These are phyloP conservation scores for Anas platyrhynchos DNA, from an alignment of 2,113 vertebrate genomes.

Conservation along the genomic window DNA sequence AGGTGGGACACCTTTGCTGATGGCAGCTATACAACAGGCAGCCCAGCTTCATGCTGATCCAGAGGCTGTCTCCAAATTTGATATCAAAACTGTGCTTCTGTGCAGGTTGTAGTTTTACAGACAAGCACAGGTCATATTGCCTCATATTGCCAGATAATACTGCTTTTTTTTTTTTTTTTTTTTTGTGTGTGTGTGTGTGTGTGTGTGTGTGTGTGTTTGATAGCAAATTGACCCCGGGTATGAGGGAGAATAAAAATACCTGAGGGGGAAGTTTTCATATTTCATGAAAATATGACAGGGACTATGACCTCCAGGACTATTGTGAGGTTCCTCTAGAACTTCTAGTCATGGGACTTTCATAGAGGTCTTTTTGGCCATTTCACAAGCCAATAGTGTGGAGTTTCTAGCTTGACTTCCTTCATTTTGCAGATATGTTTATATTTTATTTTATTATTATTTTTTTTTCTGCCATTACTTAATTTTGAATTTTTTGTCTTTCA, in stretches of 20 bases:
- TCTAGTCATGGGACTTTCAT: not conserved
- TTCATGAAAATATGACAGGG: not conserved
- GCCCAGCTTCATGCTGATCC: not conserved
- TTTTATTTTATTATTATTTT: not conserved
- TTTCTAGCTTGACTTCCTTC: not conserved
- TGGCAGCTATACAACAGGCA: not conserved
- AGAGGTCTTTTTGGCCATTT: accelerated
- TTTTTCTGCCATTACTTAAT: not conserved
- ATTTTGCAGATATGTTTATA: not conserved
- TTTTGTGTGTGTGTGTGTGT: no score
- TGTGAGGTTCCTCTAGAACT: not conserved
- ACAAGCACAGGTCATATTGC: accelerated
- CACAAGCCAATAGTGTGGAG: not conserved
- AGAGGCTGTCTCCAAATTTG: not conserved
- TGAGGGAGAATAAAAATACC: not conserved
- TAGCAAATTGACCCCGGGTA: not conserved
- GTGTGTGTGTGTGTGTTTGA: not conserved
- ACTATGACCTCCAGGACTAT: not conserved
- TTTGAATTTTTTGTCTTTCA: not conserved
- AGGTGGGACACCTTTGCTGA: not conserved
- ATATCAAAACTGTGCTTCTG: accelerated
- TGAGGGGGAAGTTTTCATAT: not conserved
- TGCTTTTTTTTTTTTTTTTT: not conserved
- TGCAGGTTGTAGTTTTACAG: not conserved
- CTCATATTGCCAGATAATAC: accelerated